Conservation (phyloP, 2,113 vertebrate species). For the Ptyas mucosa region DNA sequence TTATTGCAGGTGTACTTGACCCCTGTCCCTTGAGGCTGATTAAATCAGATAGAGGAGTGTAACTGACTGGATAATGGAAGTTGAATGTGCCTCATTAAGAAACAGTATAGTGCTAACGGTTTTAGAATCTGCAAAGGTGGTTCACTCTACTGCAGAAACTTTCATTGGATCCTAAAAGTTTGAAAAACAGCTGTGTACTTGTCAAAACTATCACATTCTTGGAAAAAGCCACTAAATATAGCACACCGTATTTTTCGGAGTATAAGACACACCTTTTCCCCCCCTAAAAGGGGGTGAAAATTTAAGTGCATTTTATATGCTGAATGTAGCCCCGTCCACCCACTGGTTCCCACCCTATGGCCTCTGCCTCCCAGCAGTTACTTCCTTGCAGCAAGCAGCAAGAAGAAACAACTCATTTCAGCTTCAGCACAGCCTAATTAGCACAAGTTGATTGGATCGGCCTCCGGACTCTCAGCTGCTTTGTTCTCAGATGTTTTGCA, state of each 20-base stretch:
- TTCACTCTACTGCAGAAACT: background rate
- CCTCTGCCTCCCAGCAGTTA: too few relatives aligned
- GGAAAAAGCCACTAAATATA: background rate
- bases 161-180: background rate
- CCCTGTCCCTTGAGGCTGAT: background rate
- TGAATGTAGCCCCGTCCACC: too few relatives aligned
- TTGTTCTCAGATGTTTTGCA: too few relatives aligned
- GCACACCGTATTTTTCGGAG: background rate
- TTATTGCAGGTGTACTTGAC: background rate
- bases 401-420: too few relatives aligned
- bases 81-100: background rate
- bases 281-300: too few relatives aligned
- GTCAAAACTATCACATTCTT: background rate
- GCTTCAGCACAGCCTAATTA: too few relatives aligned
- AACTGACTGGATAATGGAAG: background rate
- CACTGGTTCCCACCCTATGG: too few relatives aligned
- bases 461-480: too few relatives aligned
- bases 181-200: background rate
- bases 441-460: too few relatives aligned
- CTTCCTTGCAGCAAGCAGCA: too few relatives aligned
- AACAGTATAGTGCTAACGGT: background rate
- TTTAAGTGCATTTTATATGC: too few relatives aligned
- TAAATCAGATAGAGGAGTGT: background rate
- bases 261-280: too few relatives aligned
- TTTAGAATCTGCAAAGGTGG: slow-evolving; percentile 25